These are phyloP conservation scores for Pyxicephalus adspersus DNA, from an alignment of 2,113 vertebrate genomes.

Conservation along the genomic window DNA sequence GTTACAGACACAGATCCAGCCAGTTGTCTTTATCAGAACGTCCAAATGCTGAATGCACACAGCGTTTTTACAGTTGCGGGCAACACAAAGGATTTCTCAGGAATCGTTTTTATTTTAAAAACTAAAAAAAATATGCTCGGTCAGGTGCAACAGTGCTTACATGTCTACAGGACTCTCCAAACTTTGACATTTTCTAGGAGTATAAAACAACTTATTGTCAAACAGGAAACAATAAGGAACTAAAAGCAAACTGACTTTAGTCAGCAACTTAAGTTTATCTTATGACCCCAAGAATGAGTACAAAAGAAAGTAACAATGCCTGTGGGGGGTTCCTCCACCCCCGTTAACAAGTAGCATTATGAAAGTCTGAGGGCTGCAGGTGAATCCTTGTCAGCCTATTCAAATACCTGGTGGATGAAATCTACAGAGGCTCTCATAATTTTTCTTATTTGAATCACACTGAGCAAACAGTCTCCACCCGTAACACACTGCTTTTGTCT, in stretches of 20 bases:
- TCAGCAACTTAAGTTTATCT: slow-evolving; percentile 62
- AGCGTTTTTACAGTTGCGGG: background rate
- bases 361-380: slow-evolving; percentile 64
- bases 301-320: slow-evolving; percentile 63
- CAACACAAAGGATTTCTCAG: background rate
- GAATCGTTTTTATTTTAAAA: no score
- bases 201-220: background rate
- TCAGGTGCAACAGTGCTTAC: no score
- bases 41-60: background rate
- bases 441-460: slow-evolving; percentile 76
- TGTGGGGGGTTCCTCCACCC: slow-evolving; percentile 60
- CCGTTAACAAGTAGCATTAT: slow-evolving; percentile 56
- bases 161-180: no score
- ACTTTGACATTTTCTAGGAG: no score
- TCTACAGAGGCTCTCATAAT: slow-evolving; percentile 68
- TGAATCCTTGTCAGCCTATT: slow-evolving; percentile 69
- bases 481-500: slow-evolving; percentile 76
- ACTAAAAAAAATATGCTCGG: no score
- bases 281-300: slow-evolving; percentile 65
- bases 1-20: slow-evolving; percentile 21
- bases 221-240: slow-evolving; percentile 19
- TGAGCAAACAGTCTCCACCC: slow-evolving; percentile 85
- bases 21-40: background rate
- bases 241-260: slow-evolving; percentile 47
- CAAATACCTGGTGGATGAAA: slow-evolving; percentile 63